phyloP scores from a whole-genome alignment of 2,888 invertebrate species.

The Leistus spinibarbis region DNA sequence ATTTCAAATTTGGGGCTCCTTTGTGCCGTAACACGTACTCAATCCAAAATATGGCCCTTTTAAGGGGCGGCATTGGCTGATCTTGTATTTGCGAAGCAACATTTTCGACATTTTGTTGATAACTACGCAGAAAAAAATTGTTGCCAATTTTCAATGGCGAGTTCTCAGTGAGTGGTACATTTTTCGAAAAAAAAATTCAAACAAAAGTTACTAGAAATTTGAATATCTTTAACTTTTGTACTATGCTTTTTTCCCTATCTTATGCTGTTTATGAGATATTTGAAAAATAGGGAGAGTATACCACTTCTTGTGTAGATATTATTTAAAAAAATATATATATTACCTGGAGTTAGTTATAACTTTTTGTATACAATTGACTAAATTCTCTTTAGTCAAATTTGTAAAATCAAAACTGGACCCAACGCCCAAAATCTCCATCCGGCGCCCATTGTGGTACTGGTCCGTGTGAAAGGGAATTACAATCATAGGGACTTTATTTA shows the following conservation, averaged over 20 bases:
- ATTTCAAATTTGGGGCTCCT: conserved; percentile 53
- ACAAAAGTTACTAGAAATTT: too few species aligned
- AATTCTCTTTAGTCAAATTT: conserved; percentile 21
- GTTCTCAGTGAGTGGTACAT: neutral
- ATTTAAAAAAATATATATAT: neutral
- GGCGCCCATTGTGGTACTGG: conserved; percentile 33
- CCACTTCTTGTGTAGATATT: neutral
- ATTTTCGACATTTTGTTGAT: conserved; percentile 7
- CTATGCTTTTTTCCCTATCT: too few species aligned
- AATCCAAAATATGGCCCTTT: conserved; percentile 52
- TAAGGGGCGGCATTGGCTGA: conserved; percentile 46
- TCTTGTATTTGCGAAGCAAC: conserved; percentile 40
- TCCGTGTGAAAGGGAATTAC: conserved; percentile 41
- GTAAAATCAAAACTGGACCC: conserved; percentile 33
- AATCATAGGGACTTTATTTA: conserved; percentile 39
- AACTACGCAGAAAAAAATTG: conserved; percentile 34
- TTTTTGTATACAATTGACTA: conserved; percentile 19
- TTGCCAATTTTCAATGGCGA: neutral
- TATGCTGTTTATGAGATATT: too few species aligned
- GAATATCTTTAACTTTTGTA: too few species aligned
- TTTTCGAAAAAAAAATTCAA: too few species aligned
- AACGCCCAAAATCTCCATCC: conserved; percentile 39
- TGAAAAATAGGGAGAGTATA: neutral
- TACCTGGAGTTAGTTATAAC: conserved; percentile 37
- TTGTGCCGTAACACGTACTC: conserved; percentile 52